A percentile compares a stretch with the other conserved stretches of the same genome.
Conservation (phyloP, 2,113 vertebrate genomes). For the Hippocampus guttulatus region DNA sequence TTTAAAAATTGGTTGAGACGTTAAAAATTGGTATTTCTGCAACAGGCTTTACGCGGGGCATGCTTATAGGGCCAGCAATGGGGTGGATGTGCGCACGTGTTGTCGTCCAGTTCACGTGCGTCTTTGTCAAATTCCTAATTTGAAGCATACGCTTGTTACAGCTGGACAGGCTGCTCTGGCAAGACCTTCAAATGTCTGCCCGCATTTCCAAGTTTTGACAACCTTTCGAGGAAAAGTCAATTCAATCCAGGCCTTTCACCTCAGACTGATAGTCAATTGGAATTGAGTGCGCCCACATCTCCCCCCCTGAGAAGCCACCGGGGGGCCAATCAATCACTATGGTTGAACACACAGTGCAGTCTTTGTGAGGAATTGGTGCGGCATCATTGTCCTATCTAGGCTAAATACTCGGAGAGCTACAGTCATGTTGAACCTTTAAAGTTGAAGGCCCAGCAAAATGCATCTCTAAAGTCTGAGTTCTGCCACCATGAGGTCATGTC, state of each 20-base stretch:
- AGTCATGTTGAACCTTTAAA: not conserved
- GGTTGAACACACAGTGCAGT: slow-evolving; percentile 26
- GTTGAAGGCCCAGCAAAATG: not conserved
- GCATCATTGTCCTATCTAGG: not conserved
- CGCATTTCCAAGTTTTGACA: slow-evolving; percentile 51
- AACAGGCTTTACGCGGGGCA: no score
- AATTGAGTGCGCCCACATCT: slow-evolving; percentile 57
- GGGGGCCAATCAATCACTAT: slow-evolving; percentile 37
- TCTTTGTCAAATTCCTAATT: slow-evolving; percentile 57
- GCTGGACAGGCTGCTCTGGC: slow-evolving; percentile 59
- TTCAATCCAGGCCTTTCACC: slow-evolving; percentile 34
- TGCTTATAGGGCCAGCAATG: not conserved
- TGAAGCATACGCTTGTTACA: slow-evolving; percentile 64
- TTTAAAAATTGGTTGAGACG: no score
- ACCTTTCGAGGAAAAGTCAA: slow-evolving; percentile 33
- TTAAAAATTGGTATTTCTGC: no score
- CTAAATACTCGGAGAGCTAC: not conserved
- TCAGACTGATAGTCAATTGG: slow-evolving; percentile 58
- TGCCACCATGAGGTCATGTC: not conserved
- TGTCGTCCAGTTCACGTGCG: slow-evolving; percentile 32
- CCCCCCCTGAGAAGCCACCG: not conserved
- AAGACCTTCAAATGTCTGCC: slow-evolving; percentile 63
- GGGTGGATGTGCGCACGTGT: slow-evolving; percentile 12
- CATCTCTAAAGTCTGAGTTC: not conserved
- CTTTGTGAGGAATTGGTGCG: not conserved